phyloP scores from a whole-genome alignment of 1,140 invertebrate species.

The Reticulitermes speratus region DNA sequence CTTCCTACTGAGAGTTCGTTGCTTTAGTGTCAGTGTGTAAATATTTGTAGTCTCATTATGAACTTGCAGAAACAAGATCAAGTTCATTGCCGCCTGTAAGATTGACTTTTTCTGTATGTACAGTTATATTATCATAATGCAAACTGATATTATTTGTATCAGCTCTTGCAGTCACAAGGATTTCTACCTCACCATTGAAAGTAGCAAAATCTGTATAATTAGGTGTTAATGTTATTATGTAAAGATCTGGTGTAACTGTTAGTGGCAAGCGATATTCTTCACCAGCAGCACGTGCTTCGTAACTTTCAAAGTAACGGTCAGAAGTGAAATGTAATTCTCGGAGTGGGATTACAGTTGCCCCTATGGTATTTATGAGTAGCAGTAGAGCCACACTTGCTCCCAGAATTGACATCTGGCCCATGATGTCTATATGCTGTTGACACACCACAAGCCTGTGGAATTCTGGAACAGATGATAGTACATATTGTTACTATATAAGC shows the following conservation, averaged over 20 bases:
- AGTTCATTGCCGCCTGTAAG: not conserved
- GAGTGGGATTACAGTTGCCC: not conserved
- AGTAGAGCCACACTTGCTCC: not conserved
- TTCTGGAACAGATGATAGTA: not conserved
- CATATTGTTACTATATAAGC: conserved; percentile 40
- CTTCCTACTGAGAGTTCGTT: conserved; percentile 34
- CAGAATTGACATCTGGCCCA: not conserved
- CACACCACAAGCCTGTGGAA: not conserved
- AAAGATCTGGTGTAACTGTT: not conserved
- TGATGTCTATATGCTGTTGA: not conserved
- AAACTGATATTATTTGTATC: not conserved
- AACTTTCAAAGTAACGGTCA: not conserved
- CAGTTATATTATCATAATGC: not conserved
- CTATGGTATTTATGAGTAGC: not conserved
- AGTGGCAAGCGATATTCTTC: not conserved
- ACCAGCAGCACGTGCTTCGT: not conserved
- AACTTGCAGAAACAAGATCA: no score
- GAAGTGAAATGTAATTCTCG: not conserved
- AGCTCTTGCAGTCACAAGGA: not conserved
- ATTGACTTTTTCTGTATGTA: not conserved
- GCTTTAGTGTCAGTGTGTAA: not conserved
- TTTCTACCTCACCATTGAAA: not conserved
- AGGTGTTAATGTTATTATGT: not conserved
- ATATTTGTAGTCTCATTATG: not conserved
- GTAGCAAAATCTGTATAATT: not conserved